These are phyloP conservation scores for Tolmerus cingulatus DNA, from an alignment of 2,888 invertebrate genomes.

Conservation along the genomic window DNA sequence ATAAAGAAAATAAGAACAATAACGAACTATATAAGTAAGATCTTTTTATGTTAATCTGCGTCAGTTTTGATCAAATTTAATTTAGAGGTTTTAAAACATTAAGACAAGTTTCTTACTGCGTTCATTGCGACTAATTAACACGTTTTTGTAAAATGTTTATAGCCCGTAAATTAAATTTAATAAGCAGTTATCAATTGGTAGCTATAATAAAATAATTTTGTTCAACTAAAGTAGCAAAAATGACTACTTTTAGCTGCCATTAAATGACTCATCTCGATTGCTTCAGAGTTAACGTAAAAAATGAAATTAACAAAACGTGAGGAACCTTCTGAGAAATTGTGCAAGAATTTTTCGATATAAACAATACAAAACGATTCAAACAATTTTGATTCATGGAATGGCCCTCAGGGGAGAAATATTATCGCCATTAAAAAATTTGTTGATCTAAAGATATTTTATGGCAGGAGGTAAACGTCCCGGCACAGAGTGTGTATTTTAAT, in stretches of 20 bases:
- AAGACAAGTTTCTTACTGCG: no score
- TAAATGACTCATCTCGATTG: not conserved
- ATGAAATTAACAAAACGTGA: not conserved
- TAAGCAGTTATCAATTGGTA: no score
- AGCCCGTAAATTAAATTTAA: no score
- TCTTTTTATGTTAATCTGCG: no score
- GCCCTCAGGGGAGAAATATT: conserved; percentile 8
- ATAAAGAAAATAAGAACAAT: no score
- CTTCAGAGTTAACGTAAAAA: not conserved
- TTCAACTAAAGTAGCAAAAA: not conserved
- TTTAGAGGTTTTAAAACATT: no score
- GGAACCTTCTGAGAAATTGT: not conserved
- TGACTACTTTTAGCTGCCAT: not conserved
- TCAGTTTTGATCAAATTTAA: no score
- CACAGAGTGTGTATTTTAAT: conserved; percentile 44
- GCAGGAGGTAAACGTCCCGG: not conserved
- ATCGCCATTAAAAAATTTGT: conserved; percentile 25
- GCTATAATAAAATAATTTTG: not conserved
- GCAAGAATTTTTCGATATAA: not conserved
- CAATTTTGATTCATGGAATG: not conserved
- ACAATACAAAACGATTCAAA: conserved; percentile 7
- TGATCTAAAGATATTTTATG: conserved; percentile 8
- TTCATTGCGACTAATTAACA: no score
- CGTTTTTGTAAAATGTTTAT: no score
- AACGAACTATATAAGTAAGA: no score